Evolutionary conservation across 2,113 vertebrate species (phyloP).

Genomic region (Cyanistes caeruleus): DNA sequence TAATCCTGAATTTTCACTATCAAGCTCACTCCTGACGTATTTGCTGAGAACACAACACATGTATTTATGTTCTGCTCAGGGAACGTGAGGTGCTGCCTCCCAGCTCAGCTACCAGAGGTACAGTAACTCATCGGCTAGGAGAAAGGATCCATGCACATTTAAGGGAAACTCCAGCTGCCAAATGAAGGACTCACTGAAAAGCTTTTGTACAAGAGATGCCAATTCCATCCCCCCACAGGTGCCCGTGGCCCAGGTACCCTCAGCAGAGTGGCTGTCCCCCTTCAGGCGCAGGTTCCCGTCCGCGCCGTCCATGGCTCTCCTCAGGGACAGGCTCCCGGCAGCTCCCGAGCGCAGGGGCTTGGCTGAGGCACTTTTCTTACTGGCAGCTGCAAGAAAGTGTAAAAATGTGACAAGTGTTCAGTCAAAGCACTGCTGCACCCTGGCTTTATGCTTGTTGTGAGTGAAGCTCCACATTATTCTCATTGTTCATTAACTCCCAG

Average conservation of each 20-base stretch:
- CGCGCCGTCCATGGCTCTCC: conserved; percentile 81
- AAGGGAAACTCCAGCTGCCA: not conserved
- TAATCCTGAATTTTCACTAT: not conserved
- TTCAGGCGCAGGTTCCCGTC: conserved; percentile 74
- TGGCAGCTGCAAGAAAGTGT: conserved; percentile 71
- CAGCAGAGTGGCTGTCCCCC: conserved; percentile 68
- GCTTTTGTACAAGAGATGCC: not conserved
- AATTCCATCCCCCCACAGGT: fast-evolving
- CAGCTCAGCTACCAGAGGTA: not conserved
- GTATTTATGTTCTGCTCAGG: fast-evolving
- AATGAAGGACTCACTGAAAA: not conserved
- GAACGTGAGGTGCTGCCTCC: fast-evolving
- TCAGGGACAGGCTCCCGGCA: conserved; percentile 77
- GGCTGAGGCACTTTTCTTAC: conserved; percentile 83
- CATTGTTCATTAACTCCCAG: not conserved
- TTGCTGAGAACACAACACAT: not conserved
- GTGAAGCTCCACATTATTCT: not conserved
- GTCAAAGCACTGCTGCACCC: not conserved
- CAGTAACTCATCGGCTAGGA: fast-evolving
- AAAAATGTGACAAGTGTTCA: not conserved
- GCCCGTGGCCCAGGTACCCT: conserved; percentile 56
- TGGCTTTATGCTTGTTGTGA: not conserved
- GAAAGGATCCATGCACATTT: not conserved
- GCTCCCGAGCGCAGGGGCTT: conserved; percentile 78
- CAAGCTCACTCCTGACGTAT: not conserved